Conservation (phyloP, 1,140 invertebrate species). For the Protaetia brevitarsis region DNA sequence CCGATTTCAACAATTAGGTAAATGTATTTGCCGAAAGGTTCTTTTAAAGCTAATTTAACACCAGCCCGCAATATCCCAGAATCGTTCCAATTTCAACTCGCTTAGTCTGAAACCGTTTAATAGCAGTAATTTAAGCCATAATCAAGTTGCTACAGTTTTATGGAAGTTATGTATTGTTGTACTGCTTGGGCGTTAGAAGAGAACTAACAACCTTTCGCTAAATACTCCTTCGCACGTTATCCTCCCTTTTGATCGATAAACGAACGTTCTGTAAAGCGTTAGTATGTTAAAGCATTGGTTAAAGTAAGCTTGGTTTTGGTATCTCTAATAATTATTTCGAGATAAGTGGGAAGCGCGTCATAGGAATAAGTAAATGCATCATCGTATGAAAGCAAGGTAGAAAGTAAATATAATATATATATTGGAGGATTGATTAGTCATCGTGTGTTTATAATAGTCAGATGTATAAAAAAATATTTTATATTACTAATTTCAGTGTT, state of each 20-base stretch:
- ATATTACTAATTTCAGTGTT: neutral
- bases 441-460: neutral
- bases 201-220: no score
- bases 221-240: neutral
- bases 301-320: no score
- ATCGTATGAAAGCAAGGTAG: neutral
- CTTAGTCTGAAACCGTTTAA: neutral
- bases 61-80: neutral
- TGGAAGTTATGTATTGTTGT: neutral
- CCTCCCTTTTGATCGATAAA: neutral
- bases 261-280: neutral
- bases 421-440: neutral
- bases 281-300: no score
- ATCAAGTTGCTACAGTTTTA: neutral
- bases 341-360: no score
- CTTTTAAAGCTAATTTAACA: no score
- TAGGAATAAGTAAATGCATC: no score
- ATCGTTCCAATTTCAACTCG: neutral
- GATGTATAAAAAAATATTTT: neutral
- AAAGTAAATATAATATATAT: neutral
- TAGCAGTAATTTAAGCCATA: neutral
- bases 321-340: no score
- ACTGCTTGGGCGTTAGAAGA: neutral
- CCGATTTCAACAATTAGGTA: no score
- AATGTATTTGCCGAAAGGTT: neutral